Base-by-base conservation (phyloP, 2,113 vertebrate genomes). In the Austrofundulus limnaeus region DNA sequence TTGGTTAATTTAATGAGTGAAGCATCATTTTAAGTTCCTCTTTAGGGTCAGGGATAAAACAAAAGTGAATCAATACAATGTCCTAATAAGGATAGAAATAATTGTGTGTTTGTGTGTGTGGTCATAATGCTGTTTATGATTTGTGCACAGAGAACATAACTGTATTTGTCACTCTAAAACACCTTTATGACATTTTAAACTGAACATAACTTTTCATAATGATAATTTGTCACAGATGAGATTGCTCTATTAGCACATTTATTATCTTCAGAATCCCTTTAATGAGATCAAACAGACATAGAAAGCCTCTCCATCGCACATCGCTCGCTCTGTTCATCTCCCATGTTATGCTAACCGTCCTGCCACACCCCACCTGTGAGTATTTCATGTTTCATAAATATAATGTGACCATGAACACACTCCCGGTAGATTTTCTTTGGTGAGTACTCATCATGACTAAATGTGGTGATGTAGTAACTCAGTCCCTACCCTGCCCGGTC, bases 391-490 rank as follows among this genome's bases (percentile, higher is more conserved):
- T 23, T 51, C 31, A 16, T 53, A 42, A 46, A 50, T 50, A 43
- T 41, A 58, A 25, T 81, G 24, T 79, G 38, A 76, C 77, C 52
- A 82, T 43, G 17, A 72, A 74, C 50, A 75, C 50, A 60, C 48
- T 66, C 58, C 80, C 46, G 42, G 42, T 55, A 46, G 23, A 55
- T 75, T 61, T 63, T 79, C 24, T 76, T 43, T 82, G 74, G 66
- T 73, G 77, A 67, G 66, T 75, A 47, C 66, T 84, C 70, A 79
- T 84, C 70, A 79, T 85, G 78, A 57, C 66, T 73, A 23, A 75
- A 49, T 75, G 75, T 83, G 79, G 72, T 82, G 75, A 85, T 83
- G 66, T 72, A 85, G 88, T 88, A 90, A 90, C 75, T 78, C 77
- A 79, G 69, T 85, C 83, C 85, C 81, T 56, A 42, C 78, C 72